Percentiles rank a stretch among this genome's conserved stretches.
phyloP scores from a whole-genome alignment of 2,113 vertebrate genomes.

The Carollia perspicillata region DNA sequence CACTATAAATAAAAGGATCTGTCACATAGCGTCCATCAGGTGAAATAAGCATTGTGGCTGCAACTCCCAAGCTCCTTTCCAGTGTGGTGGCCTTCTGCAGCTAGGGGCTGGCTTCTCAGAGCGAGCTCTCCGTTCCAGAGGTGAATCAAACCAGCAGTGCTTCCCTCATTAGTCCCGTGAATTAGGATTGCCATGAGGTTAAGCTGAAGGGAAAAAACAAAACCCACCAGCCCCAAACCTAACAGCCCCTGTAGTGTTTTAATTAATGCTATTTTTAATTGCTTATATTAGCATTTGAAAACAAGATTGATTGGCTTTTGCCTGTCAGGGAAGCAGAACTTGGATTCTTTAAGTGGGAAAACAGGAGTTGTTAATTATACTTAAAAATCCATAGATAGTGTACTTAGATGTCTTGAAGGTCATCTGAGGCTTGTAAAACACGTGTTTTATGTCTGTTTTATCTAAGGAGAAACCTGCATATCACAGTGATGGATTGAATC shows the following conservation, averaged over 20 bases:
- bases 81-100: conserved; percentile 66
- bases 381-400: conserved; percentile 78
- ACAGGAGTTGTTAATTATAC: conserved; percentile 81
- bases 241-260: conserved; percentile 80
- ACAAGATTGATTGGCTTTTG: conserved; percentile 83
- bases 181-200: conserved; percentile 80
- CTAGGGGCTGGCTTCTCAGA: conserved; percentile 75
- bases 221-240: neutral
- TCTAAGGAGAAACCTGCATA: conserved; percentile 65
- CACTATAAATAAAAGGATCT: conserved; percentile 74
- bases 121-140: conserved; percentile 75
- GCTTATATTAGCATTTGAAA: conserved; percentile 83
- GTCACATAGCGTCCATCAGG: conserved; percentile 61
- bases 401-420: conserved; percentile 77
- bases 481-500: conserved; percentile 53
- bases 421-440: conserved; percentile 66
- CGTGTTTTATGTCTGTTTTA: conserved; percentile 63
- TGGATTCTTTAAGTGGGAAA: conserved; percentile 77
- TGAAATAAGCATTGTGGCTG: conserved; percentile 67
- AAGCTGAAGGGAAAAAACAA: conserved; percentile 60
- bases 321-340: conserved; percentile 79
- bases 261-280: conserved; percentile 85
- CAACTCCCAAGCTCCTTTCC: conserved; percentile 18
- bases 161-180: conserved; percentile 80
- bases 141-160: conserved; percentile 77